A percentile compares a stretch with the other conserved stretches of the same genome.
phyloP scores from a whole-genome alignment of 30 jellyfish, hydroid and myxozoan species.

The Rhopilema esculentum region DNA sequence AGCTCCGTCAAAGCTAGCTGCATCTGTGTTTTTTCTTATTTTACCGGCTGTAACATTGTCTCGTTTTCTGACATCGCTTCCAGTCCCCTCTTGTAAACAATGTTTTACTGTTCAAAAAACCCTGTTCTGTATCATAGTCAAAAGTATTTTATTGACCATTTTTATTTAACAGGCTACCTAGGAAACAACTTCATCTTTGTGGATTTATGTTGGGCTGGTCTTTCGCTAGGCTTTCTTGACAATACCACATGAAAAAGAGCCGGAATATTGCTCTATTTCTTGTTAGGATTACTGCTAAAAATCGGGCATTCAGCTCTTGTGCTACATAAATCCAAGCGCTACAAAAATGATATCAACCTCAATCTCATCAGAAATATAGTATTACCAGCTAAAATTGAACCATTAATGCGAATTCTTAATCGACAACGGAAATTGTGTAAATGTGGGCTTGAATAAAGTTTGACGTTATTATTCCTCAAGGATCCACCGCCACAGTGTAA shows the following conservation, averaged over 20 bases:
- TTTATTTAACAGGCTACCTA: background rate
- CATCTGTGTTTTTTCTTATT: too few species aligned
- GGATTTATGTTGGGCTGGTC: background rate
- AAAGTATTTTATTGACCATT: background rate
- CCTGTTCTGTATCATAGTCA: background rate
- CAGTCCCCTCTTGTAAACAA: too few species aligned
- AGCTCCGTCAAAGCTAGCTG: too few species aligned
- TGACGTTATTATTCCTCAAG: background rate
- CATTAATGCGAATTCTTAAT: constrained; percentile 5
- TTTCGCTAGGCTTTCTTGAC: background rate
- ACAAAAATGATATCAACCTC: background rate
- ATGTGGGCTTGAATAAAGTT: background rate
- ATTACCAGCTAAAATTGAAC: background rate
- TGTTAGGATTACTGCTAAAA: constrained; percentile 7
- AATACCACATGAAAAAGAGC: constrained; percentile 7
- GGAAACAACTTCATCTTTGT: background rate
- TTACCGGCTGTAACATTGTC: too few species aligned
- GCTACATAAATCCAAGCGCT: background rate
- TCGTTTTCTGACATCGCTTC: too few species aligned
- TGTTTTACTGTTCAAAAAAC: too few species aligned
- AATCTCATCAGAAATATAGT: constrained; percentile 9
- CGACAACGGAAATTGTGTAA: constrained; percentile 24
- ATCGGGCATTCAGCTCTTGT: background rate
- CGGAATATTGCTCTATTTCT: background rate
- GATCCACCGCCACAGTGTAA: background rate